A percentile compares a stretch with the other conserved stretches of the same genome.
Evolutionary conservation across 2,113 vertebrate genomes (phyloP).

Genomic region (Grantiella picta): DNA sequence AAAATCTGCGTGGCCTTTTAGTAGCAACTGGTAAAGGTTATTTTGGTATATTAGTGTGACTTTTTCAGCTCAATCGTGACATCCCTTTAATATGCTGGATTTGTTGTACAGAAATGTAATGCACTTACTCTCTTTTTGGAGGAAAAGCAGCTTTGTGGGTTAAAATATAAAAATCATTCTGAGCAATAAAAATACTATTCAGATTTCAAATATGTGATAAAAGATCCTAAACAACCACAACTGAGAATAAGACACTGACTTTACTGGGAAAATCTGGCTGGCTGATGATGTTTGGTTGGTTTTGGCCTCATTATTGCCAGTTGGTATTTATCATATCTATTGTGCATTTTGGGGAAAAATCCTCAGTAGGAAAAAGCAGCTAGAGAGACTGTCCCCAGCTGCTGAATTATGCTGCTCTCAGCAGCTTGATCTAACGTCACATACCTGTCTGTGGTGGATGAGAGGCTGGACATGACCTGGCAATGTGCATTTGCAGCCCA

Average conservation of each 20-base stretch:
- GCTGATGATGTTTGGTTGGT: neutral
- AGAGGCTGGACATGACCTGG: neutral
- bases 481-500: neutral
- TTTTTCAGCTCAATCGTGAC: neutral
- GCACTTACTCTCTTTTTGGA: neutral
- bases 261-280: neutral
- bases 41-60: neutral
- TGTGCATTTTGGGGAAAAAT: neutral
- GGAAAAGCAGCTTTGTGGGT: neutral
- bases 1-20: neutral
- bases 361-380: neutral
- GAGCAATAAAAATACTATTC: neutral
- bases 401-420: neutral
- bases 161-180: slow-evolving; percentile 32
- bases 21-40: neutral
- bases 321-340: neutral
- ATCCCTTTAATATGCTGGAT: neutral
- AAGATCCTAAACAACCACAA: neutral
- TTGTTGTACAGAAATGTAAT: neutral
- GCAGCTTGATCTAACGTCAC: neutral
- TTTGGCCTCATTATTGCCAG: neutral
- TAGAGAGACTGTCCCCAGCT: neutral
- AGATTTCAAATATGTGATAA: neutral
- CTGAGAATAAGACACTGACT: neutral
- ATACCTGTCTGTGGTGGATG: neutral